phyloP scores from a whole-genome alignment of 2,113 vertebrate genomes.

The Labeo catla region DNA sequence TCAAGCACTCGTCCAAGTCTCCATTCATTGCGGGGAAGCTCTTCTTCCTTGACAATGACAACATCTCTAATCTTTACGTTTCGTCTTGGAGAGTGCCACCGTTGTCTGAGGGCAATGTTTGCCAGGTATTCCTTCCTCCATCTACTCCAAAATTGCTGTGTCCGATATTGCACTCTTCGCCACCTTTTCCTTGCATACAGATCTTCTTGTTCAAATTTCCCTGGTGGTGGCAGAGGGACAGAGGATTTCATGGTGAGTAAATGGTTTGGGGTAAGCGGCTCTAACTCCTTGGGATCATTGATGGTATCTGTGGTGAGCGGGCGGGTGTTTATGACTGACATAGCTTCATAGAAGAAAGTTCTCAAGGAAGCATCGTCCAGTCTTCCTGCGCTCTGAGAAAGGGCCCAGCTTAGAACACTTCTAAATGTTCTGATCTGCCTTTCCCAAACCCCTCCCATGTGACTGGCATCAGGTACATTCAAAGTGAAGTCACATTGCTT shows the following conservation, averaged over 20 bases:
- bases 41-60: constrained; percentile 55
- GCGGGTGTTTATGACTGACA: too few species aligned
- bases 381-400: background rate
- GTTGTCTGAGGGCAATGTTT: too few species aligned
- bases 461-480: constrained; percentile 41
- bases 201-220: too few species aligned
- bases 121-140: too few species aligned
- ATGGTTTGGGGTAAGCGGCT: constrained; percentile 52
- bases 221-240: background rate
- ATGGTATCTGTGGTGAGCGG: background rate
- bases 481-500: too few species aligned
- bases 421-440: constrained; percentile 49
- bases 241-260: constrained; percentile 53
- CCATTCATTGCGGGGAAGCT: constrained; percentile 44
- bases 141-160: too few species aligned
- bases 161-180: too few species aligned
- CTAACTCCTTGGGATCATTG: constrained; percentile 34
- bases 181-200: too few species aligned
- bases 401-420: constrained; percentile 27
- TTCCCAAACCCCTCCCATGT: constrained; percentile 44
- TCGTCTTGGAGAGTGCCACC: too few species aligned
- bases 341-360: too few species aligned
- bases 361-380: constrained; percentile 33
- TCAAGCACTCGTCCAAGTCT: constrained; percentile 48
- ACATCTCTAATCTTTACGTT: background rate